Conservation (phyloP, 2,797 vertebrate genomes). For the Rousettus madagascariensis region DNA sequence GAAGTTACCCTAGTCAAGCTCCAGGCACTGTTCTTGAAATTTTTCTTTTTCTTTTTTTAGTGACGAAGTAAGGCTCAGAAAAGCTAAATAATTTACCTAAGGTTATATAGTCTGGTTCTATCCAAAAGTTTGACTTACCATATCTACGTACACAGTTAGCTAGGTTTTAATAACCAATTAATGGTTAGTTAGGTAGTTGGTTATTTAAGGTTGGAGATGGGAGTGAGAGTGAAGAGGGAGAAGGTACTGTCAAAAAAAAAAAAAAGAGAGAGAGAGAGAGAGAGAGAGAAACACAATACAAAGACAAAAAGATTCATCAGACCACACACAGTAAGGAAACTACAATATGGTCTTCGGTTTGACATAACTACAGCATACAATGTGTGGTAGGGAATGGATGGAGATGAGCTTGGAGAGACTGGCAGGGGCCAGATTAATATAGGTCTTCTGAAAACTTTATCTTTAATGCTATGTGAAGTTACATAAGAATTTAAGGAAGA, state of each 20-base stretch:
- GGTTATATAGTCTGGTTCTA: neutral
- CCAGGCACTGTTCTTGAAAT: neutral
- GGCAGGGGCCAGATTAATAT: neutral
- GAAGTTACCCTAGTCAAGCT: neutral
- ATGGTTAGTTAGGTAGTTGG: neutral
- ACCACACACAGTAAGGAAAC: neutral
- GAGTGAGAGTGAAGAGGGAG: neutral
- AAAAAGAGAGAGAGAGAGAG: no score
- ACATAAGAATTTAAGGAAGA: neutral
- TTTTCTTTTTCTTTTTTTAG: neutral
- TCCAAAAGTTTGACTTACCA: neutral
- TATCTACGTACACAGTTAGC: neutral
- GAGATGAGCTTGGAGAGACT: neutral
- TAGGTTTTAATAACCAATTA: neutral
- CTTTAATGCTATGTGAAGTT: neutral
- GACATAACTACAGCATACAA: neutral
- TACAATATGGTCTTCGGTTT: neutral
- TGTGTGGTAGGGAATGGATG: neutral
- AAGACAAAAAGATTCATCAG: neutral
- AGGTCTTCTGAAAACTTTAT: neutral
- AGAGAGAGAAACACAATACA: neutral
- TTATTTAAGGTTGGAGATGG: neutral
- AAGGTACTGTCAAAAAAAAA: neutral
- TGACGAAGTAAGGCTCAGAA: constrained; percentile 11
- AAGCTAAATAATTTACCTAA: neutral